Base-by-base conservation (phyloP, 2,888 invertebrate species). In the Apomyelois bistriatella region DNA sequence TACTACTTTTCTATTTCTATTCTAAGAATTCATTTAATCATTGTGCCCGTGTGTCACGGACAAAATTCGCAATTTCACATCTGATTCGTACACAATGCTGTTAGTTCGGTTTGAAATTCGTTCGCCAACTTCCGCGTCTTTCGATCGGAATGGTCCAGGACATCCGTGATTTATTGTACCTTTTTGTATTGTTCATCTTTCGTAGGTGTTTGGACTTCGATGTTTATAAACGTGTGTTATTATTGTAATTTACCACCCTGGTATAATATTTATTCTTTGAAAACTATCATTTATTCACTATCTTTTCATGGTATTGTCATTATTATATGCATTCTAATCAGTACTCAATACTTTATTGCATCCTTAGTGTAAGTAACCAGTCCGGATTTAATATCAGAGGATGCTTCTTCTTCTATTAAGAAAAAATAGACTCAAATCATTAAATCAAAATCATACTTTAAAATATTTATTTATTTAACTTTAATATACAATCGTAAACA, bases 121-220 rank as follows among this genome's bases (percentile, higher is more conserved):
- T 65, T 69, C 58, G 65, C 55, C 59, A 63, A 71, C 68, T 74
- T 73, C 76, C 73, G 69, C 60, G 64, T 68, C 72, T 74, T 69
- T 72, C 68, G 69, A 68, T 65, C 58, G 64, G 68, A 59, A 64
- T 65, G 62, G 72, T 73, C 66, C 66, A 60, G 52, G 57, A 49
- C 61, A 58, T 62, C 66, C 70, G 71, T 80, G 81, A 82, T 82
- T 77, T 80, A 80, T 80, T 68, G 65, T 57, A 54, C 48, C 16
- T 66, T 64, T 72, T 76, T 72, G 70, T 74, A 53, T 57, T 54
- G 62, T 61, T 30, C 13, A 43, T 47, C 40, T 5, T 41, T 15
- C 12, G 35, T 48, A 53, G 49, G 32, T 43, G 52, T 46, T 36
- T n/a, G 22, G 17, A 15, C 22, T 40, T 37, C 35, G 37, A 41